Percentiles rank a stretch among this genome's conserved stretches.
Evolutionary conservation across 2,113 vertebrate species (phyloP).

Genomic region (Corythornis cristatus): DNA sequence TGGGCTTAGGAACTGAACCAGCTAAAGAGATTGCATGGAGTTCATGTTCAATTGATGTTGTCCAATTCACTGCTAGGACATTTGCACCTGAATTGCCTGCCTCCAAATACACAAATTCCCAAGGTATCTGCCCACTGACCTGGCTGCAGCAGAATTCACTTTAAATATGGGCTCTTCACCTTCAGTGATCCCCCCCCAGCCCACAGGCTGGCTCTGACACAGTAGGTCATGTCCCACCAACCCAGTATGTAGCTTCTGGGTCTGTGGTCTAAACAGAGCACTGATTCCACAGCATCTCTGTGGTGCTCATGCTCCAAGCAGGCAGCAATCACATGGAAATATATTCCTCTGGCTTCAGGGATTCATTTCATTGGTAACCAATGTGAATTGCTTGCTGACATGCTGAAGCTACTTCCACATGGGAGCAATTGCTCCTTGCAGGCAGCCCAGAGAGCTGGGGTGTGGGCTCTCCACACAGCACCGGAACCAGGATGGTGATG

Average conservation of each 20-base stretch:
- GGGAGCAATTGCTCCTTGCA: neutral
- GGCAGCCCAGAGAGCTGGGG: neutral
- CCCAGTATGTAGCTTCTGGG: neutral
- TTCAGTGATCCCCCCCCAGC: neutral
- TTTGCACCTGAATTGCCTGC: neutral
- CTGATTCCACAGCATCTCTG: neutral
- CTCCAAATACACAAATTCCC: neutral
- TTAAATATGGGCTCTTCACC: neutral
- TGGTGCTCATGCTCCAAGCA: neutral
- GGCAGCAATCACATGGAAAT: conserved; percentile 5
- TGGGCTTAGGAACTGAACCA: neutral
- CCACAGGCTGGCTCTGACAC: neutral
- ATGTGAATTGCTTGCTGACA: conserved; percentile 21
- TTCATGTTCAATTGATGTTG: neutral
- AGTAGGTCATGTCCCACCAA: neutral
- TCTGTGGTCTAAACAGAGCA: neutral
- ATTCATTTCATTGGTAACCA: conserved; percentile 12
- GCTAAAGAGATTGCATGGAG: neutral
- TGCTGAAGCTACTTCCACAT: conserved; percentile 13
- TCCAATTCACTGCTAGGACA: neutral
- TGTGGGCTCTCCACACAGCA: neutral
- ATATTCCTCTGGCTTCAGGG: conserved; percentile 13
- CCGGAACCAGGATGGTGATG: conserved; percentile 3
- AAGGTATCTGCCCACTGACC: neutral
- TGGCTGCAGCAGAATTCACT: neutral